Evolutionary conservation across 2,113 vertebrate species (phyloP), one percentile per base, ranked within the genome.

Genomic region (Aegotheles bennettii): DNA sequence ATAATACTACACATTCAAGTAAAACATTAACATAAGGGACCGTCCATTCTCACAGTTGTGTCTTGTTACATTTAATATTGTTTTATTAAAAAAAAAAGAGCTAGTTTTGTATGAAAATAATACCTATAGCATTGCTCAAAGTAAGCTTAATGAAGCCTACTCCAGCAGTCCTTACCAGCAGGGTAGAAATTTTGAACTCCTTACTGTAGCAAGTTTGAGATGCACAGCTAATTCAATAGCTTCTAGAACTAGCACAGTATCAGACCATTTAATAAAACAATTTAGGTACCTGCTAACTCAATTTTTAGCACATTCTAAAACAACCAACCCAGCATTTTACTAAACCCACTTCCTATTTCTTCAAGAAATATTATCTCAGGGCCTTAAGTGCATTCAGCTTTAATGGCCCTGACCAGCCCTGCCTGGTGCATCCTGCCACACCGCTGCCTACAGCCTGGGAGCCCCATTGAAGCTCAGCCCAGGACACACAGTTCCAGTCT

Each of bases 301-400:
- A 35, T 18, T 56, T 64, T 53, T 45, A 67, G 6, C 2, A 33
- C 16, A 35, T 60, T 48, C 43, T 59, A 5, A 84, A 61, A 4
- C 10, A 40, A 42, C 19, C 33, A n/a, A 43, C 11, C 5, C 17
- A 84, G 5, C 17, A 85, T 3, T 36, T 84, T 11, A 33, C 13
- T 47, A 59, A 80, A 47, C 4, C 6, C 14, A 1, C 5, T 54
- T 20, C 26, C 3, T 31, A 3, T 6, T 4, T 42, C 19, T 67
- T 43, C 31, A 45, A 48, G 4, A 36, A 0, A 2, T 1, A 5
- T 4, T 7, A 1, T 6, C 0, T 3, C 5, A 28, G 7, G 3
- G 6, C n/a, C 28, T 24, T 43, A 59, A 61, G 1, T 6, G 33
- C 11, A 65, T 25, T 18, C 51, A 54, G 1, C 25, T 36, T 10